These are phyloP conservation scores for Lucinisca nassula DNA, from an alignment of 2,888 invertebrate species.

Conservation along the genomic window DNA sequence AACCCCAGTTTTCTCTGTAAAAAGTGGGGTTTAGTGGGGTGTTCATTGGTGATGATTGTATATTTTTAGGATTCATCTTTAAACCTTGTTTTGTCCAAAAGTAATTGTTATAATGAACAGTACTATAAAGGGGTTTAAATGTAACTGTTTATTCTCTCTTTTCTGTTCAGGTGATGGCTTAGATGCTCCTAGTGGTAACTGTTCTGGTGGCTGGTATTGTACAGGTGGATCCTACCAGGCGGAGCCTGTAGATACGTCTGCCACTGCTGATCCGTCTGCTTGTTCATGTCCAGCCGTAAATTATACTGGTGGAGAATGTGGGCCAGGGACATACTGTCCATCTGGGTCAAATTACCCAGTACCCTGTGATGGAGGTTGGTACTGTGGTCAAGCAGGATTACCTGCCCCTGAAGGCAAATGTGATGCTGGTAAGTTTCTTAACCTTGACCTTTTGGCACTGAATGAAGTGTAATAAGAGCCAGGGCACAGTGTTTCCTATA, in stretches of 20 bases:
- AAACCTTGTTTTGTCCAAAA: no score
- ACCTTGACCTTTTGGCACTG: no score
- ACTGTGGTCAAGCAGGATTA: conserved; percentile 82
- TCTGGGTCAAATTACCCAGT: conserved; percentile 82
- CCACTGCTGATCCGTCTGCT: conserved; percentile 77
- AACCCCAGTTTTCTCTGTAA: no score
- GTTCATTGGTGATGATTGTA: no score
- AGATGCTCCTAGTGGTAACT: conserved; percentile 81
- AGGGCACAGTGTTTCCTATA: no score
- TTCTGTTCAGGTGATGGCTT: conserved; percentile 82
- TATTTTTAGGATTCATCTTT: no score
- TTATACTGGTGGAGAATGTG: conserved; percentile 86
- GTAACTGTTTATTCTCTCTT: background rate
- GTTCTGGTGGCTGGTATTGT: conserved; percentile 86
- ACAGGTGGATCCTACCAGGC: conserved; percentile 82
- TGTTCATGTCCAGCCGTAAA: conserved; percentile 84
- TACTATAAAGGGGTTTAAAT: no score
- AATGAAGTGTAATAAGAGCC: no score
- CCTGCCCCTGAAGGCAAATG: conserved; percentile 81
- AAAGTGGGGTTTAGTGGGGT: no score
- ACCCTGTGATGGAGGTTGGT: conserved; percentile 82
- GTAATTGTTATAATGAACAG: no score
- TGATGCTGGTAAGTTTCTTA: conserved; percentile 77
- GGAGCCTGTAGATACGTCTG: conserved; percentile 76
- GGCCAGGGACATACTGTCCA: conserved; percentile 86